Percentiles rank a stretch among this genome's conserved stretches.
Conservation (phyloP, 2,797 vertebrate genomes). For the Sebastes trivittatus region DNA sequence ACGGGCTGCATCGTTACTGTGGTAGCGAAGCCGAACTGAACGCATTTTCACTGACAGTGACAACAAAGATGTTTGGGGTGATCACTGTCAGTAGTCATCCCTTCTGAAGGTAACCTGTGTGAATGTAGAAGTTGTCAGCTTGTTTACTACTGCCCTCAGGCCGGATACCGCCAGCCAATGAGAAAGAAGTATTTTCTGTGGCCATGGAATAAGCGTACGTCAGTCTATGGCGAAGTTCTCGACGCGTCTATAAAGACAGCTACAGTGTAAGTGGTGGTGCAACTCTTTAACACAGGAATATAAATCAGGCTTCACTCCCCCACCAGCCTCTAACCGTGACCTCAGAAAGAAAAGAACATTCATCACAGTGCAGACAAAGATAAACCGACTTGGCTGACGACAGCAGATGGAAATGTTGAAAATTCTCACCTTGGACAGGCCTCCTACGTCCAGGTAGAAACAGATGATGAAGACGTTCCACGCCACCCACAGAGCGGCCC, state of each 20-base stretch:
- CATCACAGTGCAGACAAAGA: constrained; percentile 12
- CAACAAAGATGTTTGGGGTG: not conserved
- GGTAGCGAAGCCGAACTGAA: not conserved
- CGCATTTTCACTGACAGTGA: not conserved
- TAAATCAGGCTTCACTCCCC: constrained; percentile 10
- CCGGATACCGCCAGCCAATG: not conserved
- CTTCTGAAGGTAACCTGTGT: not conserved
- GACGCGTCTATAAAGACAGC: not conserved
- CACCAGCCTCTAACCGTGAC: not conserved
- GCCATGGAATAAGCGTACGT: not conserved
- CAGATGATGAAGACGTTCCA: constrained; percentile 96
- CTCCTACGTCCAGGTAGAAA: constrained; percentile 93
- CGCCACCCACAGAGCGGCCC: constrained; percentile 92
- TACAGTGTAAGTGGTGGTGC: not conserved
- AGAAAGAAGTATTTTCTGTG: not conserved
- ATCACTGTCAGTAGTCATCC: not conserved
- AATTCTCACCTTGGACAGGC: constrained; percentile 90
- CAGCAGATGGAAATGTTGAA: not conserved
- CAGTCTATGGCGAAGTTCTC: not conserved
- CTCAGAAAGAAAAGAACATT: constrained; percentile 20
- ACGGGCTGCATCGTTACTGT: not conserved
- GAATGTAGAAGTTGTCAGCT: not conserved
- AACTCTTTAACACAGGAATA: not conserved
- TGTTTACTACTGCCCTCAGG: not conserved
- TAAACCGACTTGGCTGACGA: not conserved